Evolutionary conservation across 2,797 vertebrate genomes (phyloP), one percentile per base, ranked within the genome.

Genomic region (Phoeniculus purpureus): DNA sequence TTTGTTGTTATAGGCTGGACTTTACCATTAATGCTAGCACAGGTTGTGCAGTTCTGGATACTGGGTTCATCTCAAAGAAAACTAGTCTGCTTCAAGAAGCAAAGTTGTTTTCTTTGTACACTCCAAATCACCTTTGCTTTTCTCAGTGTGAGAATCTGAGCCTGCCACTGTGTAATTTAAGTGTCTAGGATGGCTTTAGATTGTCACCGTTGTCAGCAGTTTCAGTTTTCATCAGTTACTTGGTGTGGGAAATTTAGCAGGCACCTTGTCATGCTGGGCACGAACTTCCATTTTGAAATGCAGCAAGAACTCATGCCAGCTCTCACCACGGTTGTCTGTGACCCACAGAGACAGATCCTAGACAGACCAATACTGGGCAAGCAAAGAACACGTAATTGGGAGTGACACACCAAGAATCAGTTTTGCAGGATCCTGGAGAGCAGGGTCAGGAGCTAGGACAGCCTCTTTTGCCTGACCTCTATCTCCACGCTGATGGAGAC

Each of bases 191-290:
- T 74, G 78, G 51, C 51, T 92, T 95, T 84, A 32, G 50, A 52
- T 65, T 88, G 80, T 50, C 86, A 82, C 81, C 74, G 84, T 20
- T 94, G 93, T 90, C 95, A 92, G 90, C 90, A 90, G 86, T 52
- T 90, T 84, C 72, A 89, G 78, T 58, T 82, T 52, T 52, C 92
- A 81, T 64, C 92, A 85, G 88, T 29, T 75, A 15, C 82, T 92
- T 81, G 75, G 65, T 47, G 72, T 50, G 88, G 68, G 75, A 64
- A 89, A 76, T 85, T 58, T 47, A 59, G 72, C 51, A 31, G 68
- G 73, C 68, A 52, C 20, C 1, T 76, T 74, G 85, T 60, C 78
- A 25, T 26, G 64, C 88, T 66, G 88, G 34, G 60, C 76, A 72
- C 40, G 74, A 86, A 32, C 64, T 76, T 81, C 60, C 34, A 20